These are phyloP conservation scores for Bedellia somnulentella DNA, from an alignment of 2,888 invertebrate species.

Conservation along the genomic window DNA sequence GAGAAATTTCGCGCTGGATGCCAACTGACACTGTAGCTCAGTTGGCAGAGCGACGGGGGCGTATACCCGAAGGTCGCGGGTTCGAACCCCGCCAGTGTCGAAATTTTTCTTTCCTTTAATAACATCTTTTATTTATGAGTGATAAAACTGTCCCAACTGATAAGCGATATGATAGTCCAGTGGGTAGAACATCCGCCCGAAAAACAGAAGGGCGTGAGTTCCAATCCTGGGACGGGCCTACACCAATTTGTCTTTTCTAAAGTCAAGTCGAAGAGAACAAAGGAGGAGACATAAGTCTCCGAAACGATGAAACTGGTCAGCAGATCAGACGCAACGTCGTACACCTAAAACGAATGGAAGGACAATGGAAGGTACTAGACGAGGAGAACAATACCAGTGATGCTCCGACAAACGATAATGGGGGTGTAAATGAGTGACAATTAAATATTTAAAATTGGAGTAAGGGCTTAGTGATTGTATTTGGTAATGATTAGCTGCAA, in stretches of 20 bases:
- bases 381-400: neutral
- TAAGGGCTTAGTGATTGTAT: neutral
- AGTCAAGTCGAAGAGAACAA: constrained; percentile 5
- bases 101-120: no score
- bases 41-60: no score
- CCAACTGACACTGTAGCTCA: no score
- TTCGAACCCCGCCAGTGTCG: no score
- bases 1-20: no score
- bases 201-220: constrained; percentile 9
- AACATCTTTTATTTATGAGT: no score
- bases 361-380: constrained; percentile 7
- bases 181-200: constrained; percentile 6
- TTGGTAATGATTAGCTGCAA: neutral
- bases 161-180: constrained; percentile 9
- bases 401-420: no score
- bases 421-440: neutral
- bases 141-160: no score
- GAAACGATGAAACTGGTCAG: constrained; percentile 7
- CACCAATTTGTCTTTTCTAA: no score
- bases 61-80: no score
- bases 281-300: constrained; percentile 3
- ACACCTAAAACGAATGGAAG: constrained; percentile 9
- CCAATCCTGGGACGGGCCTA: constrained; percentile 4
- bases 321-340: constrained; percentile 5
- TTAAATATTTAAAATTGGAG: no score